Evolutionary conservation across 2,113 vertebrate genomes (phyloP).

Genomic region (Cacatua alba): DNA sequence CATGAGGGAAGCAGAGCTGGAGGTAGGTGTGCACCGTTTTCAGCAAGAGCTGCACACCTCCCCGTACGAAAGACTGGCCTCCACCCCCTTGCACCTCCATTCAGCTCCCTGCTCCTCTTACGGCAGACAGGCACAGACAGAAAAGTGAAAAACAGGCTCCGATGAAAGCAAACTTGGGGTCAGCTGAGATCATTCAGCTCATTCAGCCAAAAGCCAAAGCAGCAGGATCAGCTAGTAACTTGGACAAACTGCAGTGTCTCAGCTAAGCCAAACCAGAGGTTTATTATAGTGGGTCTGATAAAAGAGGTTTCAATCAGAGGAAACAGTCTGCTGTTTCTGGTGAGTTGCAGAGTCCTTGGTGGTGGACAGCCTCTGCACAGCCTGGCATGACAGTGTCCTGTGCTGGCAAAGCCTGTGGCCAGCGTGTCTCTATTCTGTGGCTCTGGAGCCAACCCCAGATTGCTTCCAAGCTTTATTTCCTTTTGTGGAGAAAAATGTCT

Average conservation of each 20-base stretch:
- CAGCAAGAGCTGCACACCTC: background rate
- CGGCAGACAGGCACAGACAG: background rate
- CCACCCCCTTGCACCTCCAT: background rate
- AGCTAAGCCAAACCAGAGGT: background rate
- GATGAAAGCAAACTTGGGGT: background rate
- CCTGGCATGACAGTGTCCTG: background rate
- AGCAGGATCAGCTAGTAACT: background rate
- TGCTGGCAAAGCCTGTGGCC: background rate
- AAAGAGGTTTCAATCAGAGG: rapidly evolving
- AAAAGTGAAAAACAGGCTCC: background rate
- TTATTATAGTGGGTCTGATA: background rate
- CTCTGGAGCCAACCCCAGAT: background rate
- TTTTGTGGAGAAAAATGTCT: background rate
- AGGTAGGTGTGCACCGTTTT: background rate
- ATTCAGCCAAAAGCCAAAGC: background rate
- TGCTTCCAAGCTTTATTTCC: background rate
- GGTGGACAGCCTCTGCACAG: background rate
- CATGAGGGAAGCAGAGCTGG: background rate
- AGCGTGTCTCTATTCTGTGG: background rate
- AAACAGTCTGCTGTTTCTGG: background rate
- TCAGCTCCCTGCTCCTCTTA: background rate
- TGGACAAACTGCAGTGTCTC: background rate
- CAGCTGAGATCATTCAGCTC: background rate
- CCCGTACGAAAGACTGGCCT: rapidly evolving
- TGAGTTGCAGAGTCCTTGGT: background rate